Conservation (phyloP, 2,888 invertebrate species). For the Dryobota labecula region DNA sequence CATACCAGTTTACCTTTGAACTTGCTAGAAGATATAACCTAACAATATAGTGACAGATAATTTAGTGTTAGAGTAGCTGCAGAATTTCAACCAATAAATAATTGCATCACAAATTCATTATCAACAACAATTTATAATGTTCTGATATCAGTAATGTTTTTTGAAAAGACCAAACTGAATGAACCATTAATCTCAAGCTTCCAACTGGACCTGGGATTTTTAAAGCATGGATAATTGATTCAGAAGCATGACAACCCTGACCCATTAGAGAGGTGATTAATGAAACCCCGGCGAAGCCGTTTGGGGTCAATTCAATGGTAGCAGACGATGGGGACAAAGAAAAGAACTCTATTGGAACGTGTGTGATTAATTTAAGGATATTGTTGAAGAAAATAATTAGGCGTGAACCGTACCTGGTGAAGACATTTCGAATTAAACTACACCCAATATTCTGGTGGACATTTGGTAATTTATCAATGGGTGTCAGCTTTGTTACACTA, state of each 20-base stretch:
- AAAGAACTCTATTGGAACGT: slow-evolving; percentile 32
- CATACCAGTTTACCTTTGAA: neutral
- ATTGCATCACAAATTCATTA: neutral
- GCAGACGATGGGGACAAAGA: slow-evolving; percentile 36
- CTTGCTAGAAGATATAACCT: neutral
- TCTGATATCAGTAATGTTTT: neutral
- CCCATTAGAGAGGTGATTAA: slow-evolving; percentile 59
- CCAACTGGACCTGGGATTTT: slow-evolving; percentile 28
- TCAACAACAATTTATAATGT: slow-evolving; percentile 7
- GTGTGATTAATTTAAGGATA: slow-evolving; percentile 59
- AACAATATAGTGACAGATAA: neutral
- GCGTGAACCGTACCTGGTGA: slow-evolving; percentile 18
- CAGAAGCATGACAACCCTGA: slow-evolving; percentile 40
- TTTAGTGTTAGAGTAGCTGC: neutral
- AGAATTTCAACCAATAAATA: neutral
- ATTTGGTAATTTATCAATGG: slow-evolving; percentile 6
- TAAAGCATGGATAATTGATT: slow-evolving; percentile 53
- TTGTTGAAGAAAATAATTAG: slow-evolving; percentile 49
- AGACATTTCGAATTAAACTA: slow-evolving; percentile 21
- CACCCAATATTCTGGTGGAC: neutral
- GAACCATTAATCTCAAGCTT: slow-evolving; percentile 37
- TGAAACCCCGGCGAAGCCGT: slow-evolving; percentile 44
- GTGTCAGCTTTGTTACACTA: neutral
- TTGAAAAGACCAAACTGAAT: neutral
- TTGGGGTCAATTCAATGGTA: slow-evolving; percentile 54